Conservation (phyloP, 2,888 invertebrate genomes). For the Machimus atricapillus region DNA sequence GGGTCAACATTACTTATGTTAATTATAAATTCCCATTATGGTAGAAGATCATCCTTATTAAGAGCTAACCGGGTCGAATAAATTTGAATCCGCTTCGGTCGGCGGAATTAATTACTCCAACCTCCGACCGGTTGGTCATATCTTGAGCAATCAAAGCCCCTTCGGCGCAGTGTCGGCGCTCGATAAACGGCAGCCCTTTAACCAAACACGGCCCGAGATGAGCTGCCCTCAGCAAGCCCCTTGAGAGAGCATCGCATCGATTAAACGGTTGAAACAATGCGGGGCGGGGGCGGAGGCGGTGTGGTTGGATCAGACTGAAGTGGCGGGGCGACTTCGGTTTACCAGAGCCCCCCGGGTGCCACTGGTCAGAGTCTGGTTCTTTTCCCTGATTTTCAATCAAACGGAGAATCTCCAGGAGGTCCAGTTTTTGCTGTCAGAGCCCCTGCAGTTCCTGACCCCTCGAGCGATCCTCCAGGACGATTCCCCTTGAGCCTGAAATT, state of each 20-base stretch:
- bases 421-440: not conserved
- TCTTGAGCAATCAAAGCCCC: not conserved
- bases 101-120: slow-evolving; percentile 7
- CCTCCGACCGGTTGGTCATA: not conserved
- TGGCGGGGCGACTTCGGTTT: not conserved
- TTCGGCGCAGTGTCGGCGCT: not conserved
- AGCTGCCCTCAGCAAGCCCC: not conserved
- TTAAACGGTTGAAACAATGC: slow-evolving; percentile 21
- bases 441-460: not conserved
- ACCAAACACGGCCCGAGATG: not conserved
- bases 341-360: not conserved
- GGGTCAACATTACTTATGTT: not conserved
- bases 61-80: not conserved
- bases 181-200: slow-evolving; percentile 20
- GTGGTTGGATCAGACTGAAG: not conserved
- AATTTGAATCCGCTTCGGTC: not conserved
- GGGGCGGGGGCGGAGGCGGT: not conserved
- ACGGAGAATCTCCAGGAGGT: not conserved
- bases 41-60: not conserved
- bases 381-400: slow-evolving; percentile 35
- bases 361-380: not conserved
- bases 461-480: not conserved
- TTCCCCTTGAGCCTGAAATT: not conserved
- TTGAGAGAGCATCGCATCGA: slow-evolving; percentile 1
- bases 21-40: not conserved